Conservation (phyloP, 2,113 vertebrate genomes). For the Cygnus atratus region DNA sequence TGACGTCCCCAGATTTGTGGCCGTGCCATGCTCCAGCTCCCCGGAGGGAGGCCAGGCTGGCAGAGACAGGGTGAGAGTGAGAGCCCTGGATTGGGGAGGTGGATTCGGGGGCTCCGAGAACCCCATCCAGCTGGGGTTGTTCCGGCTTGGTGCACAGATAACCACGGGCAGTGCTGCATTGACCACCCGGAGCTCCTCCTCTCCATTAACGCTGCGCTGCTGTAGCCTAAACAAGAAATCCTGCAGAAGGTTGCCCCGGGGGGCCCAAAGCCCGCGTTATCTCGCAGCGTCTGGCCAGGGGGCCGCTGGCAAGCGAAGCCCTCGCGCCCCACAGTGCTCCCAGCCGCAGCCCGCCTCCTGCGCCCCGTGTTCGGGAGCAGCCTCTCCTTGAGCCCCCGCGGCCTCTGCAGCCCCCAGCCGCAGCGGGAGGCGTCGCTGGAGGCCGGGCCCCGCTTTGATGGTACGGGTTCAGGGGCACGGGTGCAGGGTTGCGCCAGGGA, state of each 20-base stretch:
- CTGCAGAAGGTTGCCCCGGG: fast-evolving
- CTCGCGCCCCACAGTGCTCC: too few relatives aligned
- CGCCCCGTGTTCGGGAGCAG: background rate
- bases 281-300: background rate
- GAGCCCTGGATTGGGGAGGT: background rate
- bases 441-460: background rate
- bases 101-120: background rate
- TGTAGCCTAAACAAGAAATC: background rate
- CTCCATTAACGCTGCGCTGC: fast-evolving
- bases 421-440: background rate
- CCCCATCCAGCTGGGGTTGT: fast-evolving
- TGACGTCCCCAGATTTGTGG: background rate
- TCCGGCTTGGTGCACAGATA: background rate
- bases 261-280: background rate
- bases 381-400: background rate
- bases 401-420: background rate
- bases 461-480: background rate
- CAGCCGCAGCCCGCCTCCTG: background rate
- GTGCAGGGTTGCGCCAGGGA: fast-evolving
- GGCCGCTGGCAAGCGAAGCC: background rate
- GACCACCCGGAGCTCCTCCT: background rate
- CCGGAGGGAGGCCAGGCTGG: background rate
- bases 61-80: fast-evolving
- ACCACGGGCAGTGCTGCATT: fast-evolving
- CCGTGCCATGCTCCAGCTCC: background rate